These are phyloP conservation scores for Mesopsocus fuscifrons DNA, from an alignment of 2,888 invertebrate genomes.

Conservation along the genomic window DNA sequence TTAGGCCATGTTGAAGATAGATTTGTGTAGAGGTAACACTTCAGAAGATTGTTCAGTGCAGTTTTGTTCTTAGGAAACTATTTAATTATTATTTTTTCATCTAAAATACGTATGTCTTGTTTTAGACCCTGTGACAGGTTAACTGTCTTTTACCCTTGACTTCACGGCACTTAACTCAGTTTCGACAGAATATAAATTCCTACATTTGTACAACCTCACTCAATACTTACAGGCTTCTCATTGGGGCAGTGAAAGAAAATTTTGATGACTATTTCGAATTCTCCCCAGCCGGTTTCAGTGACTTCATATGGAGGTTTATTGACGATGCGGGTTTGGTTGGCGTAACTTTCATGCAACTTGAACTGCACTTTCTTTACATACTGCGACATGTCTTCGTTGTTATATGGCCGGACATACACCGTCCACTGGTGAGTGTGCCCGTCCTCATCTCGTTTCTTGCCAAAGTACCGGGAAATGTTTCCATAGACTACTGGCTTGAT, in stretches of 20 bases:
- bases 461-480: conserved; percentile 87
- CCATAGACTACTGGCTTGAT: conserved; percentile 94
- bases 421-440: conserved; percentile 99
- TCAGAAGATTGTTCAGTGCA: too few species aligned
- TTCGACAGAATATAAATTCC: too few species aligned
- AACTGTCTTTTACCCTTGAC: too few species aligned
- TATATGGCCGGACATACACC: conserved; percentile 84
- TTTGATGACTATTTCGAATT: conserved; percentile 96
- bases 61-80: too few species aligned
- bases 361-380: conserved; percentile 94
- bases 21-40: too few species aligned
- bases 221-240: conserved; percentile 69
- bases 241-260: conserved; percentile 94
- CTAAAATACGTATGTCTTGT: too few species aligned
- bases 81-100: too few species aligned
- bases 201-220: too few species aligned
- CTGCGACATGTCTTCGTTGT: conserved; percentile 81
- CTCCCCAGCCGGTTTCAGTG: conserved; percentile 98
- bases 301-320: conserved; percentile 94
- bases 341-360: conserved; percentile 93
- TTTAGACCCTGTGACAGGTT: too few species aligned
- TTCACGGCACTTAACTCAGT: too few species aligned
- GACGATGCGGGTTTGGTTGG: conserved; percentile 81
- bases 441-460: conserved; percentile 90
- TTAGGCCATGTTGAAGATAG: too few species aligned